Base-by-base conservation (phyloP, 2,797 vertebrate genomes). In the Gambusia yucatana region DNA sequence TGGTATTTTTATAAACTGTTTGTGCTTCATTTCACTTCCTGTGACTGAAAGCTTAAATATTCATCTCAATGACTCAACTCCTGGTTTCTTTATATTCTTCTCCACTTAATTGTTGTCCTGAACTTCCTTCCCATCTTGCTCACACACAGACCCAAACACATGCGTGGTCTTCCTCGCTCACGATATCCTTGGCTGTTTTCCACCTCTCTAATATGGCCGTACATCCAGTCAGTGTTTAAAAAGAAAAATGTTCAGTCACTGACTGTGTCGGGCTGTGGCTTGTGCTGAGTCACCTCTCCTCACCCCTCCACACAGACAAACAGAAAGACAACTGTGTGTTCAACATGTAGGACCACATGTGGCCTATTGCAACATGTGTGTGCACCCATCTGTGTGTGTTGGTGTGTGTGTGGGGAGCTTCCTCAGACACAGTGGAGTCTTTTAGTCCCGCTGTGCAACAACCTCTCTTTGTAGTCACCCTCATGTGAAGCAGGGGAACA, bases 361-460 rank as follows among this genome's bases (percentile, higher is more conserved):
- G 78, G 88, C 52, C 84, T 80, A 77, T 90, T 91, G 82, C 87
- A 75, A 25, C 0, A 77, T 86, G 78, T 74, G 81, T 86, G 79
- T 9, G 6, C 50, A 65, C 25, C 36, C 70, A 75, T 52, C 74
- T 16, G 70, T 61, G 48, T 36, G 74, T 70, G 75, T 67, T 59
- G 16, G 57, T 65, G 63, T 52, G 69, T 52, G 69, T 25, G 74
- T 48, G 77, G 83, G 86, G 84, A 61, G 84, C 77, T 74, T 80
- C 79, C 87, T 81, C 82, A 89, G 81, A 90, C 90, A 93, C 91
- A 94, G 88, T 91, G 85, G 88, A 88, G 91, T 93, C 92, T 93
- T 94, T 93, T 88, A 93, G 85, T 90, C 83, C 78, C 28, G 72
- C 87, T 87, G 88, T 77, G 82, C 81, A 93, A 94, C 93, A 94